These are phyloP conservation scores for Lasiurus borealis DNA, from an alignment of 2,113 vertebrate species.

Conservation along the genomic window DNA sequence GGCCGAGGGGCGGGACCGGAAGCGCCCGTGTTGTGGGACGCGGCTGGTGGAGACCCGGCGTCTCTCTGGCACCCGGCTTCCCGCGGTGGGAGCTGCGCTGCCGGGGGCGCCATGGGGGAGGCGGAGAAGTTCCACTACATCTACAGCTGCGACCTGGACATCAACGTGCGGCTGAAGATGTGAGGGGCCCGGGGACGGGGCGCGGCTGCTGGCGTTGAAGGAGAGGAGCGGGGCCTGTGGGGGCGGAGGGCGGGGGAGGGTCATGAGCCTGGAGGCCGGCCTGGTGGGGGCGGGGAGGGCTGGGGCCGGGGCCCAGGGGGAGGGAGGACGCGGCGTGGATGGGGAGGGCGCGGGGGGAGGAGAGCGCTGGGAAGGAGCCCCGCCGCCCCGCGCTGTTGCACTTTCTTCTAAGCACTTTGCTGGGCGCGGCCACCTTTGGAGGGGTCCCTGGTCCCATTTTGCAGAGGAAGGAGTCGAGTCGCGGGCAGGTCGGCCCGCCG, in stretches of 20 bases:
- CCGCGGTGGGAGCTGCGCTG: accelerated
- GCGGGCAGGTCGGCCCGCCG: neutral
- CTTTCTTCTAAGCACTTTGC: neutral
- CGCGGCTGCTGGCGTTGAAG: neutral
- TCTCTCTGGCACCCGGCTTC: accelerated
- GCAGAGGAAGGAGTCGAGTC: neutral
- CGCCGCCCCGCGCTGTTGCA: neutral
- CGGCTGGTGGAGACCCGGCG: accelerated
- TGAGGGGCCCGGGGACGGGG: conserved; percentile 85
- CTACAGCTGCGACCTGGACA: conserved; percentile 97
- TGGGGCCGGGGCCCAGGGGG: accelerated
- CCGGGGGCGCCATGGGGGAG: conserved; percentile 86
- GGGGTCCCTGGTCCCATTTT: neutral
- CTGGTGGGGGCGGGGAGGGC: accelerated
- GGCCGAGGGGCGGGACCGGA: conserved; percentile 58
- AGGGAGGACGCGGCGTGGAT: neutral
- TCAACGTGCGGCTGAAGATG: conserved; percentile 99
- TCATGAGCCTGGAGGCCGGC: neutral
- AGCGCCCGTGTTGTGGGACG: neutral
- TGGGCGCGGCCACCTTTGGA: neutral
- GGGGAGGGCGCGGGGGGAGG: accelerated
- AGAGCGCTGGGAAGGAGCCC: neutral
- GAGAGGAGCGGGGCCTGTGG: too few species aligned
- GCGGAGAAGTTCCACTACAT: conserved; percentile 96
- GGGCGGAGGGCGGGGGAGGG: neutral